These are phyloP conservation scores for Menidia menidia DNA, from an alignment of 2,797 vertebrate species.

Conservation along the genomic window DNA sequence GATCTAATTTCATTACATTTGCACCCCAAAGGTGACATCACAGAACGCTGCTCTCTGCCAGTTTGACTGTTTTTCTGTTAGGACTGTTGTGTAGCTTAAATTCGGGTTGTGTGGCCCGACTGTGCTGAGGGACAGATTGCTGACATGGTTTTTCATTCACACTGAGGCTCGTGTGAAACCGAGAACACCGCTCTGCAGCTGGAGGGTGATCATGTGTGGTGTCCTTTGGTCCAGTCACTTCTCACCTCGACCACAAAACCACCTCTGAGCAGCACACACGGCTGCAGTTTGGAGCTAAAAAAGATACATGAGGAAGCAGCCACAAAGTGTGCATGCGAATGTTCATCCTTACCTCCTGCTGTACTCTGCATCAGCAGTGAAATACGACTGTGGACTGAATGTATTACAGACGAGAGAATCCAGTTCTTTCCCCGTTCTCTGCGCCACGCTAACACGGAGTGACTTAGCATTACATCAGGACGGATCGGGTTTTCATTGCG, in stretches of 20 bases:
- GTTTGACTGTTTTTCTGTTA: neutral
- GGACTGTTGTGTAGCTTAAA: neutral
- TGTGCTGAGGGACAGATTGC: neutral
- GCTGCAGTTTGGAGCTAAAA: neutral
- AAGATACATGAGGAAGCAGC: neutral
- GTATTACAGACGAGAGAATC: slow-evolving; percentile 29
- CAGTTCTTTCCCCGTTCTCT: slow-evolving; percentile 13
- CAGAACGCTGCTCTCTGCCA: neutral
- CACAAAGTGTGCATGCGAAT: neutral
- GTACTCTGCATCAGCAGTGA: slow-evolving; percentile 9
- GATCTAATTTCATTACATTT: no score
- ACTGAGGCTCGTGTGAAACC: neutral
- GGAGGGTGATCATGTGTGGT: neutral
- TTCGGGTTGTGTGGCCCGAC: neutral
- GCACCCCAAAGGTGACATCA: neutral
- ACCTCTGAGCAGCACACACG: slow-evolving; percentile 4
- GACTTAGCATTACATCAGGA: slow-evolving; percentile 48
- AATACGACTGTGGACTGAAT: slow-evolving; percentile 21
- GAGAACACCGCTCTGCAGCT: neutral
- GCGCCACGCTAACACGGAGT: slow-evolving; percentile 9
- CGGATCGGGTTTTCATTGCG: slow-evolving; percentile 46
- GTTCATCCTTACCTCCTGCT: no score
- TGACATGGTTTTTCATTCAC: neutral
- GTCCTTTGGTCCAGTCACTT: neutral
- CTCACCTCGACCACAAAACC: slow-evolving; percentile 1